These are phyloP conservation scores for Oncorhynchus kisutch DNA, from an alignment of 2,113 vertebrate genomes.

Conservation along the genomic window DNA sequence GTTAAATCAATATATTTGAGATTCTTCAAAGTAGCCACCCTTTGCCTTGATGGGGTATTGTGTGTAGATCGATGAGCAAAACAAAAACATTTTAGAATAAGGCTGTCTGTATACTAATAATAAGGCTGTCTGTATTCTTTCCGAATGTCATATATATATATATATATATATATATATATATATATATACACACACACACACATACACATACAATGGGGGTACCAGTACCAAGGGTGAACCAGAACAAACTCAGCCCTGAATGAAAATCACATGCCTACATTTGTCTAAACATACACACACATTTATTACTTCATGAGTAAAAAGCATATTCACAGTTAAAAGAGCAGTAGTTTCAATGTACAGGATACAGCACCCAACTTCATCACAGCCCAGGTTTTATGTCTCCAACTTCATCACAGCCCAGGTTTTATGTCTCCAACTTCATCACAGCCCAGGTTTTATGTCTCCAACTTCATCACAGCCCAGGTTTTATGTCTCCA, in stretches of 20 bases:
- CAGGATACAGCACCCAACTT: constrained; percentile 33
- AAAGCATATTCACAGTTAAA: constrained; percentile 58
- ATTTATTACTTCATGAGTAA: constrained; percentile 40
- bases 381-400: not conserved
- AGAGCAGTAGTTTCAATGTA: constrained; percentile 42
- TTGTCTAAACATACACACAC: constrained; percentile 19
- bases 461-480: constrained; percentile 4
- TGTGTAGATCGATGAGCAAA: no score
- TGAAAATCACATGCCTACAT: not conserved
- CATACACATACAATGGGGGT: no score
- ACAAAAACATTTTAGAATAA: no score
- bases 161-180: no score
- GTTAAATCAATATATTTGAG: no score
- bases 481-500: constrained; percentile 3
- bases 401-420: not conserved
- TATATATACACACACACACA: no score
- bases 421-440: constrained; percentile 5
- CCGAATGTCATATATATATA: no score
- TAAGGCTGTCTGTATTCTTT: no score
- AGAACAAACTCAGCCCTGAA: not conserved
- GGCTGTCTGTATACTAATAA: no score
- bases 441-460: not conserved
- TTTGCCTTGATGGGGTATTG: no score
- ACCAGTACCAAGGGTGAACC: not conserved
- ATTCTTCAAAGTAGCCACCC: no score